A percentile compares a stretch with the other conserved stretches of the same genome.
These are phyloP conservation scores for Himalopsyche japonica DNA, from an alignment of 2,888 invertebrate species.

Conservation along the genomic window DNA sequence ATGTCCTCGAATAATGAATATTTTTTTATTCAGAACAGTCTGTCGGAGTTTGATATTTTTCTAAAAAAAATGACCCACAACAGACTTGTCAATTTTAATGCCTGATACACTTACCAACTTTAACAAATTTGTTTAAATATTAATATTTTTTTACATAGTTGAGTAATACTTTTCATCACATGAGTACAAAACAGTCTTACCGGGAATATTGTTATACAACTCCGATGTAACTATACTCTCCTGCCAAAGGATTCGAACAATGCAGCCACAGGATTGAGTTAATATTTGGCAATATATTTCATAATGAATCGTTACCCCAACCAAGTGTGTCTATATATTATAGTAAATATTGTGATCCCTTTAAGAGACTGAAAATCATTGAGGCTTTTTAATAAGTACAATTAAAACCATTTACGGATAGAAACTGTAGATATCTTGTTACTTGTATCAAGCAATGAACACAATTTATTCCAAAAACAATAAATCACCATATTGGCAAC, in stretches of 20 bases:
- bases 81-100: background rate
- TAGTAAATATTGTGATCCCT: too few relatives aligned
- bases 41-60: background rate
- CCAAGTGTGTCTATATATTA: too few relatives aligned
- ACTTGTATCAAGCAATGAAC: too few relatives aligned
- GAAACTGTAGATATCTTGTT: too few relatives aligned
- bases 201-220: slow-evolving; percentile 31
- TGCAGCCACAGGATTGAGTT: background rate
- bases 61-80: background rate
- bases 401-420: too few relatives aligned
- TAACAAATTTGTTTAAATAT: background rate
- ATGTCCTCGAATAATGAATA: slow-evolving; percentile 25
- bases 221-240: slow-evolving; percentile 3
- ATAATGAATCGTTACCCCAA: background rate
- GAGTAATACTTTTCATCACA: slow-evolving; percentile 44
- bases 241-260: background rate
- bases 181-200: slow-evolving; percentile 39
- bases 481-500: too few relatives aligned
- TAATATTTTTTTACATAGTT: slow-evolving; percentile 57
- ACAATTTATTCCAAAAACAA: too few relatives aligned
- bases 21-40: slow-evolving; percentile 14
- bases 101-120: background rate
- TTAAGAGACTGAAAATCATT: too few relatives aligned
- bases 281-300: background rate
- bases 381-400: too few relatives aligned